Conservation (phyloP, 2,113 vertebrate genomes). For the Xyrauchen texanus region DNA sequence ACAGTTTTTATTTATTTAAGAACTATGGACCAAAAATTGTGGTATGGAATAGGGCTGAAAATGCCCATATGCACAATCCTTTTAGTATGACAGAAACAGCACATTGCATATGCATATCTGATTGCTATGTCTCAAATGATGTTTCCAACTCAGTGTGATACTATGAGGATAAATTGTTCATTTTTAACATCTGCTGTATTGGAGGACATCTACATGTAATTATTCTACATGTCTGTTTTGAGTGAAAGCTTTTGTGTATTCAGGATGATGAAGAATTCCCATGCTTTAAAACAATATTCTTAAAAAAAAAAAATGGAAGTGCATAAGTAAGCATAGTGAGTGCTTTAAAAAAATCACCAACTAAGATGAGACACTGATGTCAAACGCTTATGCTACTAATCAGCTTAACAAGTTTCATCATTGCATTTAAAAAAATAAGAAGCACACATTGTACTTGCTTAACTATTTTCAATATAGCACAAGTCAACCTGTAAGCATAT, state of each 20-base stretch:
- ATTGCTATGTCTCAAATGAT: slow-evolving; percentile 2
- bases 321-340: too few relatives aligned
- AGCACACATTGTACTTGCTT: not conserved
- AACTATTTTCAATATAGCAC: not conserved
- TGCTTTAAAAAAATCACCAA: too few relatives aligned
- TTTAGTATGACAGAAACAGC: not conserved
- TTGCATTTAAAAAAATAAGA: not conserved
- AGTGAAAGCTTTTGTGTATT: too few relatives aligned
- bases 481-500: not conserved
- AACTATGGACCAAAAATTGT: slow-evolving; percentile 17
- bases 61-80: slow-evolving; percentile 18
- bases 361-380: not conserved
- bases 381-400: not conserved
- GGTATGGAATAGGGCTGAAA: not conserved
- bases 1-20: not conserved
- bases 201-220: too few relatives aligned
- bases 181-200: too few relatives aligned
- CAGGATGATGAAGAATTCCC: too few relatives aligned
- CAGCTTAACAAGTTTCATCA: not conserved
- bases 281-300: too few relatives aligned
- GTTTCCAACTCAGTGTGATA: not conserved
- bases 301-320: too few relatives aligned
- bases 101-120: not conserved
- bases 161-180: too few relatives aligned
- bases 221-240: too few relatives aligned